Base-by-base conservation (phyloP, 2,797 vertebrate genomes). In the Sebastes nivosus region DNA sequence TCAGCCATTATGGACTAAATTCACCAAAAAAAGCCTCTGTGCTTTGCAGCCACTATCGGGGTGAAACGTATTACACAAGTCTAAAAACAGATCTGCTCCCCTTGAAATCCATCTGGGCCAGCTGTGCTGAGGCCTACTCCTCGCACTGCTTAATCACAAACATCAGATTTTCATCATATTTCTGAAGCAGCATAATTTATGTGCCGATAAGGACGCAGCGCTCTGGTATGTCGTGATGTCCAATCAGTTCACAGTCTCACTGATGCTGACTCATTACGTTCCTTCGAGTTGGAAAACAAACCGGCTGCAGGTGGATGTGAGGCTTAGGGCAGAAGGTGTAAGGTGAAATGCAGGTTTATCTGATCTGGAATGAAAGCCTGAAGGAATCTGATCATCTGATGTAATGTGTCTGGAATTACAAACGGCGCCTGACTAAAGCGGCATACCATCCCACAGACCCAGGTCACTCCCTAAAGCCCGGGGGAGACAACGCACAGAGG, bases 1-100 rank as follows among this genome's bases (percentile, higher is more conserved):
- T 93, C 87, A 94, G 92, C 81, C 78, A 92, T 95, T 94, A 93
- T 80, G 13, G 87, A 50, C 82, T 86, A 75, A 89, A 90, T 82
- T 88, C 79, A 88, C 76, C 77, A 91, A 73, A 87, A 87, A n/a
- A 89, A 85, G 77, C 72, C 75, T 57, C 32, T 46, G 50, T 79
- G 55, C 63, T 79, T 77, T 80, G 32, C 69, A 81, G 74, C 76
- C 81, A 64, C 77, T 80, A 84, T 90, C 50, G 1, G 38, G 82
- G 72, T 22, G 74, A 81, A 90, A 81, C 67, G 67, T 67, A 79
- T 80, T 78, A 70, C 55, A 73, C 54, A 80, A 77, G 82, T 89
- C 80, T 88, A 80, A 83, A 89, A 91, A 89, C 78, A 90, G 55
- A 83, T 34, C 75, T 81, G 14, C 70, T 89, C 29, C 38, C 32